Percentiles rank a stretch among this genome's conserved stretches.
phyloP scores from a whole-genome alignment of 2,113 vertebrate genomes.

The Ctenodactylus gundi region DNA sequence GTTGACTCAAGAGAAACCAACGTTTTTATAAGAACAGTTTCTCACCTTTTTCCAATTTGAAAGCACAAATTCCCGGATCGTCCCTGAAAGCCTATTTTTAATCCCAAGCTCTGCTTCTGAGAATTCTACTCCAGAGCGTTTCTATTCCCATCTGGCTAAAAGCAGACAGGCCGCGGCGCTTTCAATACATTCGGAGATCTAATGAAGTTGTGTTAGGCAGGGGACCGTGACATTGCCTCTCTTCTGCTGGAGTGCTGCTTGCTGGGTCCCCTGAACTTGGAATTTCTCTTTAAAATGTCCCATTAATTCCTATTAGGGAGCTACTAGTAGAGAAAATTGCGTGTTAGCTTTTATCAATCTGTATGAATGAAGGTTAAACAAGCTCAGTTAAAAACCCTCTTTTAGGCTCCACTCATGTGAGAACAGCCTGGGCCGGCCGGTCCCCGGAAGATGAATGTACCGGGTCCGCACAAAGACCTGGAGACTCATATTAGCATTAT shows the following conservation, averaged over 20 bases:
- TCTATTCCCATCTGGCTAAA: fast-evolving
- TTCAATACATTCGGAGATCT: not conserved
- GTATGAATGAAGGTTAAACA: slow-evolving; percentile 84
- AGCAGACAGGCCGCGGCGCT: fast-evolving
- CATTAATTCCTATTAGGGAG: slow-evolving; percentile 84
- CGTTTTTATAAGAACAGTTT: not conserved
- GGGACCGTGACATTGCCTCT: not conserved
- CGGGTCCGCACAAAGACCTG: slow-evolving; percentile 83
- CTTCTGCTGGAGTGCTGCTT: slow-evolving; percentile 40
- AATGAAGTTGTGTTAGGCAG: not conserved
- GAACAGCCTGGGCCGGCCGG: slow-evolving; percentile 82
- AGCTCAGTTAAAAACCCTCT: slow-evolving; percentile 81
- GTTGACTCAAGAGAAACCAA: not conserved
- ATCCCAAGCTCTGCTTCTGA: not conserved
- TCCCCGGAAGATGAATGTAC: slow-evolving; percentile 88
- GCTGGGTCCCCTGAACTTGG: slow-evolving; percentile 63
- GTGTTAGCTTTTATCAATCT: slow-evolving; percentile 85
- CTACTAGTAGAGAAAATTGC: slow-evolving; percentile 85
- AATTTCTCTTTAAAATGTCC: slow-evolving; percentile 79
- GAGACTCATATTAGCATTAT: slow-evolving; percentile 95
- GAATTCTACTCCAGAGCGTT: fast-evolving
- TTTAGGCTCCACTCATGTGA: slow-evolving; percentile 86
- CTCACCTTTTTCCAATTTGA: too few species aligned
- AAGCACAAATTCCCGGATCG: not conserved
- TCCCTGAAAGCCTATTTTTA: not conserved